Evolutionary conservation across 2,888 invertebrate genomes (phyloP).

Genomic region (Linnaemya tessellans): DNA sequence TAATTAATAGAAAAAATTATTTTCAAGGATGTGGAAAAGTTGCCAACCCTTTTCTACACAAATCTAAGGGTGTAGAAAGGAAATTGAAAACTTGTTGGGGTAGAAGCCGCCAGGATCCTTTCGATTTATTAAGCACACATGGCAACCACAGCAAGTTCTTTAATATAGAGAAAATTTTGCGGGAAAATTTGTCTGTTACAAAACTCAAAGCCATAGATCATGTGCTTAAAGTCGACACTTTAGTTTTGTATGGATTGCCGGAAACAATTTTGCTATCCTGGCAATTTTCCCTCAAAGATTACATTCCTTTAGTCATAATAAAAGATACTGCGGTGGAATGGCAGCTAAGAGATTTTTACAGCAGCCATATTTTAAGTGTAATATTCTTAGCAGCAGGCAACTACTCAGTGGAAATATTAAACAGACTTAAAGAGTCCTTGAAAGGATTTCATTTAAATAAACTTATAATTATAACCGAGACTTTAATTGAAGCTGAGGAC

Average conservation of each 20-base stretch:
- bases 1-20: not conserved
- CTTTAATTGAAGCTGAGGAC: not conserved
- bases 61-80: not conserved
- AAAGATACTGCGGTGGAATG: not conserved
- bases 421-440: not conserved
- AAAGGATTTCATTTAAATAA: not conserved
- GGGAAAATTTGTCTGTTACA: not conserved
- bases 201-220: not conserved
- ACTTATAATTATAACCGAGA: constrained; percentile 13
- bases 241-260: not conserved
- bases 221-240: not conserved
- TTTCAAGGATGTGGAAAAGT: not conserved
- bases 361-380: constrained; percentile 15
- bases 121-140: not conserved
- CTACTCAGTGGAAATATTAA: not conserved
- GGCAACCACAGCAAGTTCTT: no score
- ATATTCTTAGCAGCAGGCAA: not conserved
- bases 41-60: not conserved
- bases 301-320: not conserved
- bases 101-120: not conserved
- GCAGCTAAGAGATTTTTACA: not conserved
- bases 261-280: not conserved
- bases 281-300: not conserved
- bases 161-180: not conserved
- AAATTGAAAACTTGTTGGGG: no score